These are phyloP conservation scores for Salvelinus fontinalis DNA, from an alignment of 2,113 vertebrate genomes.

Conservation along the genomic window DNA sequence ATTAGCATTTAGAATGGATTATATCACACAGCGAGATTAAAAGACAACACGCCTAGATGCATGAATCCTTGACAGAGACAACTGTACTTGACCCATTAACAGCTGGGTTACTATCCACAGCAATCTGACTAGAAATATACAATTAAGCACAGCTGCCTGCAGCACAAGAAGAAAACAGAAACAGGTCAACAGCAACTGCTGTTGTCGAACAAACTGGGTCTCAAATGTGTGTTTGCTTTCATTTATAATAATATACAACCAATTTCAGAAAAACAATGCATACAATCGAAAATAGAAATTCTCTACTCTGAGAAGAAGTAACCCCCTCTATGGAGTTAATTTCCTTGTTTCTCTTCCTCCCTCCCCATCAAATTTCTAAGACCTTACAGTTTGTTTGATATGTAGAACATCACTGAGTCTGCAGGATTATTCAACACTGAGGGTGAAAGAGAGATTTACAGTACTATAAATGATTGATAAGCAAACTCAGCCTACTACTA, in stretches of 20 bases:
- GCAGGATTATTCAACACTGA: background rate
- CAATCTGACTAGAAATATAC: slow-evolving; percentile 5
- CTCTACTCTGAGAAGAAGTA: background rate
- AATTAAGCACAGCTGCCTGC: slow-evolving; percentile 11
- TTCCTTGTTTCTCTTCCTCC: background rate
- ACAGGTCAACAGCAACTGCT: slow-evolving; percentile 15
- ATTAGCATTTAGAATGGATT: background rate
- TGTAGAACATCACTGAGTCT: background rate
- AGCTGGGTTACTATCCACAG: background rate
- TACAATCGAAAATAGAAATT: background rate
- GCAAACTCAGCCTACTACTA: background rate
- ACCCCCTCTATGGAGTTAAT: background rate
- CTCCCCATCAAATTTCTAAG: background rate
- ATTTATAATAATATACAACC: background rate
- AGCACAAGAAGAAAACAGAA: slow-evolving; percentile 7
- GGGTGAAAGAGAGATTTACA: background rate
- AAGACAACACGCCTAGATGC: background rate
- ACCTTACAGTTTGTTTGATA: background rate
- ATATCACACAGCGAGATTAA: background rate
- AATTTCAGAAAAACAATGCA: background rate
- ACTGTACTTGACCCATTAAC: slow-evolving; percentile 9
- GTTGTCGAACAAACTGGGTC: background rate
- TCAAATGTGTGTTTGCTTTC: background rate
- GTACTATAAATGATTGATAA: background rate
- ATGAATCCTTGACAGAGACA: background rate